These are phyloP conservation scores for Sarotherodon lohbergeri DNA, from an alignment of 2,113 vertebrate species.

Conservation along the genomic window DNA sequence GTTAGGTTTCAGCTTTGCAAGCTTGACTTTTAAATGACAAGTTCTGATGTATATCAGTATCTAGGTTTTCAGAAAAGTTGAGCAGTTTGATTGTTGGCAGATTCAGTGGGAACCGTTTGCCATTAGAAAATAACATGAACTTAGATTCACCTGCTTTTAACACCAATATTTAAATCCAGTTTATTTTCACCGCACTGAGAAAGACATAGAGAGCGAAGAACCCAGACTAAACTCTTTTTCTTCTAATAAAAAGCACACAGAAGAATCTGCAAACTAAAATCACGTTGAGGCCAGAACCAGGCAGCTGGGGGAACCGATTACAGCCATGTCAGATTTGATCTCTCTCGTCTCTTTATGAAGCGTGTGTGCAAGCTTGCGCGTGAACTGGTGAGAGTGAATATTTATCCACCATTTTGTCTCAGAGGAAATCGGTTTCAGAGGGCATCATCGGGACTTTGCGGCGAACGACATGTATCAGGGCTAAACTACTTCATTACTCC, in stretches of 20 bases:
- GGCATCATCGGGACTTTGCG: not conserved
- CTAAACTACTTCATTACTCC: constrained; percentile 44
- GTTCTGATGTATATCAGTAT: too few species aligned
- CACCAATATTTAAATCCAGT: not conserved
- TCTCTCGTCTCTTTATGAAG: constrained; percentile 20
- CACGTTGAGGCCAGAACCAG: constrained; percentile 2
- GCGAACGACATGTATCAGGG: not conserved
- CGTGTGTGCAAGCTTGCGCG: not conserved
- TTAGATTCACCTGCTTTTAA: not conserved
- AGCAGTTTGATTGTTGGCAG: not conserved
- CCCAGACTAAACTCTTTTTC: not conserved
- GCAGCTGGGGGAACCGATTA: constrained; percentile 50
- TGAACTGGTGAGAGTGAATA: not conserved
- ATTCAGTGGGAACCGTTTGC: not conserved
- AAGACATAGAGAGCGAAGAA: not conserved
- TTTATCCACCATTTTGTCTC: constrained; percentile 14
- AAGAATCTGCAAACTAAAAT: not conserved
- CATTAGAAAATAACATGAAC: not conserved
- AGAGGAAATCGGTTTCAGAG: not conserved
- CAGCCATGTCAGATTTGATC: constrained; percentile 42
- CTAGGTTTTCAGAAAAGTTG: too few species aligned
- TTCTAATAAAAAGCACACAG: not conserved
- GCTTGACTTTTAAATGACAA: too few species aligned
- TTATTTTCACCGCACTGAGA: not conserved
- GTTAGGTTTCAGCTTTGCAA: too few species aligned